Conservation (phyloP, 1,140 invertebrate genomes). For the Macrocentrus cingulum region DNA sequence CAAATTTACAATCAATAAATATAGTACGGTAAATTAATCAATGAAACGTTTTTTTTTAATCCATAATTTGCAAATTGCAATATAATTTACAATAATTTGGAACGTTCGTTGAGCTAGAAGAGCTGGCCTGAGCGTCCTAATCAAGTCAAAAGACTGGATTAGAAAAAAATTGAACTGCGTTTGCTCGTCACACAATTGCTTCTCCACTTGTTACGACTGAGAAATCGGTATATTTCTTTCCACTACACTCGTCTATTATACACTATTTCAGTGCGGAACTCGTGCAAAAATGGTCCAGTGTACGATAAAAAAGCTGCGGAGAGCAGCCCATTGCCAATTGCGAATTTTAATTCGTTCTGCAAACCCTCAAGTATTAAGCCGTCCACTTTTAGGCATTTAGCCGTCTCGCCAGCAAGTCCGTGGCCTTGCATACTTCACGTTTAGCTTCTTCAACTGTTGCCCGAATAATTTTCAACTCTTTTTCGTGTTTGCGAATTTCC, state of each 20-base stretch:
- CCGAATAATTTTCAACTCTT: constrained; percentile 74
- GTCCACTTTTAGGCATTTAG: constrained; percentile 82
- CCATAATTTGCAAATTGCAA: too few species aligned
- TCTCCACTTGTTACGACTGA: constrained; percentile 69
- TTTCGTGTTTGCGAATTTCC: too few species aligned
- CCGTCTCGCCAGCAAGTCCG: constrained; percentile 77
- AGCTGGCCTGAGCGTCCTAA: too few species aligned
- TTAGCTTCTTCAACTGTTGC: constrained; percentile 67
- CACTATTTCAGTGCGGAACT: constrained; percentile 80
- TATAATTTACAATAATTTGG: too few species aligned
- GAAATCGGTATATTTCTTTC: constrained; percentile 72
- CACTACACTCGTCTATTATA: constrained; percentile 69
- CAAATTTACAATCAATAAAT: too few species aligned
- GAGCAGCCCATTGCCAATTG: constrained; percentile 84
- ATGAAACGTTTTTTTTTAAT: too few species aligned
- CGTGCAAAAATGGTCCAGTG: constrained; percentile 82
- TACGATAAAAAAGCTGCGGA: constrained; percentile 82
- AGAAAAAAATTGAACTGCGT: too few species aligned
- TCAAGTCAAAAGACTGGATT: too few species aligned
- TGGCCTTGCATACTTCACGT: constrained; percentile 81
- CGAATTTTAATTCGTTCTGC: constrained; percentile 67
- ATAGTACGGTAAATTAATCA: too few species aligned
- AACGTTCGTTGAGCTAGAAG: too few species aligned
- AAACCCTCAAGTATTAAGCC: constrained; percentile 70
- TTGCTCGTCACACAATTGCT: constrained; percentile 77